Evolutionary conservation across 1,140 invertebrate species (phyloP), one percentile per base, ranked within the genome.

Genomic region (Panagrolaimus sp.): DNA sequence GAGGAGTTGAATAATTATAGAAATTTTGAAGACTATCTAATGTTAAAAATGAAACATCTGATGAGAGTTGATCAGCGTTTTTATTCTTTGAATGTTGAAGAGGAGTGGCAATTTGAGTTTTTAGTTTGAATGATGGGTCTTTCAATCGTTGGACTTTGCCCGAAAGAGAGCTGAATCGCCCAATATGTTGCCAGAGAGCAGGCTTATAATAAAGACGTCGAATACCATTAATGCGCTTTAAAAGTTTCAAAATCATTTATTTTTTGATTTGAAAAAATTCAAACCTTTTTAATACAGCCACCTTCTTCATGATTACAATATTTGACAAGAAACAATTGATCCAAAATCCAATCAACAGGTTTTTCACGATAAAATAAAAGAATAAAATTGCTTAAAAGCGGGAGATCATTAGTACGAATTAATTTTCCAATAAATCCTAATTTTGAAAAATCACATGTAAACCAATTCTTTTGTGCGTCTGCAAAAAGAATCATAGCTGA

Each of bases 141-240:
- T 95, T 94, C 0, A 97, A 85, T 85, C 94, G 95, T 82, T 97
- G 94, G 63, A 96, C 90, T 88, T 98, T 98, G 71, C 94, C 94
- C 84, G 91, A 93, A 0, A 98, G 86, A 0, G 94, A 96, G 0
- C 94, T 96, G 82, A 94, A 92, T 7, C 91, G 90, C 12, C 94
- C 94, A 74, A 96, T 92, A 80, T 98, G 94, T 86, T 97, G 93
- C 83, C 97, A 98, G 0, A 96, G 85, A 0, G 93, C 94, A 5
- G 93, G 91, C 77, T 93, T 92, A 79, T 91, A 94, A 81, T 91
- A 71, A 38, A 83, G 71, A 10, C 72, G 72, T 45, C 46, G 24
- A 15, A 58, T n/a, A 21, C 65, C 73, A 63, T 46, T 43, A 15
- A 74, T 67, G 6, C 28, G 32, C 32, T 38, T 2, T 4, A 38